Evolutionary conservation across 2,797 vertebrate species (phyloP), one percentile per base, ranked within the genome.

Genomic region (Sebastiscus albofasciatus): DNA sequence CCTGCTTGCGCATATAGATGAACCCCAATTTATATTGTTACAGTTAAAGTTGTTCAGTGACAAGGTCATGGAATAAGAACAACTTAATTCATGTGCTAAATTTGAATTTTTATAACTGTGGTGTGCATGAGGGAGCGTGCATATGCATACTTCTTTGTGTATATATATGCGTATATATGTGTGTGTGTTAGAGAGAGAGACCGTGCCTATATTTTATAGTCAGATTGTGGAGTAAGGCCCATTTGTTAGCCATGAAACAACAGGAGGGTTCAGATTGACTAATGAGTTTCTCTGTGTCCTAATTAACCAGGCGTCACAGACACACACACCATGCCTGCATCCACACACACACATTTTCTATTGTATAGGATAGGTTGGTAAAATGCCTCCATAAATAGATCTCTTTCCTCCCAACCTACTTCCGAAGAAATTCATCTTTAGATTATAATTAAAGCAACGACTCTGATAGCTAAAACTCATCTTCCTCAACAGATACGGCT

Each of bases 201-300:
- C 73, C 59, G 42, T 83, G 84, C 89, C 87, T 94, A 93, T 93
- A 95, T 92, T 94, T 95, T 94, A 93, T 87, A 79, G 93, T 94
- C 95, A 95, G 84, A 94, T 90, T 86, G 88, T 81, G 75, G 88
- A 90, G 89, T 85, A 87, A 91, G 90, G 87, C 89, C 90, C 95
- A 94, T 96, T 95, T 94, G 91, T 96, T 95, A 94, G 93, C 86
- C 73, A 86, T 86, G 85, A 92, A 95, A 95, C 94, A 95, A 96
- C 94, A 95, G 95, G 95, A 97, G 96, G 96, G 93, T 96, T 96
- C 96, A 95, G 95, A 95, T 94, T 88, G 92, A 95, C 94, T 96
- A 96, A 97, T 95, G 95, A 95, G 95, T 96, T 96, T 96, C 93
- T 94, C 93, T 94, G 92, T 94, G 95, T 95, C 95, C 95, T 96